Percentiles rank a stretch among this genome's conserved stretches.
Conservation (phyloP, 2,113 vertebrate genomes). For the Vireo altiloquus region DNA sequence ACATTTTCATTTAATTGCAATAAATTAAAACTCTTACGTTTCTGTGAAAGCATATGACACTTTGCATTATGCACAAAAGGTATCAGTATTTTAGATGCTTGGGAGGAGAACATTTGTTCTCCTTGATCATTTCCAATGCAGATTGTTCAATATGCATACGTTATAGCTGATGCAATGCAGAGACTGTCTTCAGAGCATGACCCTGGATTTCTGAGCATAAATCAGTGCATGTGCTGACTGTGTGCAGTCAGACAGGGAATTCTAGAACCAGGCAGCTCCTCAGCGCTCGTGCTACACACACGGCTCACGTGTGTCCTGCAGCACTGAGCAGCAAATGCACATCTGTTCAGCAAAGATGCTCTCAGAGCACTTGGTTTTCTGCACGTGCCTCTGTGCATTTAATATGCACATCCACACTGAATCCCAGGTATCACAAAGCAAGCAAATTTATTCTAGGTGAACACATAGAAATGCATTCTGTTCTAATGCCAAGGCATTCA, state of each 20-base stretch:
- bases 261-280: neutral
- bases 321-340: neutral
- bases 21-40: neutral
- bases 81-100: neutral
- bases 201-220: neutral
- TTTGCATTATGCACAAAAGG: neutral
- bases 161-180: neutral
- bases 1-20: neutral
- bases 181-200: neutral
- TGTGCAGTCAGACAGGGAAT: neutral
- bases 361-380: neutral
- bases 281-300: accelerated
- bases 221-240: neutral
- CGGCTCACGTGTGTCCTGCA: accelerated
- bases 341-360: neutral
- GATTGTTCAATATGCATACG: neutral
- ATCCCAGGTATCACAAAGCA: neutral
- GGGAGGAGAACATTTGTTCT: neutral
- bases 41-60: neutral
- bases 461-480: neutral
- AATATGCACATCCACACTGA: neutral
- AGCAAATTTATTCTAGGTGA: neutral
- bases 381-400: neutral
- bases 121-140: neutral
- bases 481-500: neutral